Base-by-base conservation (phyloP, 2,888 invertebrate species). In the Tipula unca region DNA sequence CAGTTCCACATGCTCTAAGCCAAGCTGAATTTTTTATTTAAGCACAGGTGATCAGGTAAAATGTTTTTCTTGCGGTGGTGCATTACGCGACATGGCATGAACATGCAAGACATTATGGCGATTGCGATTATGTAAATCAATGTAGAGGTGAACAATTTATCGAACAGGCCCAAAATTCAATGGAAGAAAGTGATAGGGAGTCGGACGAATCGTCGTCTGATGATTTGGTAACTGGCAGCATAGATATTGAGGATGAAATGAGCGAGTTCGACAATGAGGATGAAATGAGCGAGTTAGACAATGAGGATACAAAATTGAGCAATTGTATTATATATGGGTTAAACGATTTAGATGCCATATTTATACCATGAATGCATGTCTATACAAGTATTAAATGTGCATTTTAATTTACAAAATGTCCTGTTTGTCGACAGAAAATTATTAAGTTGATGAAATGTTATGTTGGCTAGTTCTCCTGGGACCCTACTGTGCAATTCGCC, bases 71-170 rank as follows among this genome's bases (percentile, higher is more conserved):
- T 98, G 98, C 90, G 96, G 96, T 87, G 96, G 96, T 42, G 96
- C 97, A 0, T 91, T 98, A 3, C 94, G 96, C 88, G 96, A 96
- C 98, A 0, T 98, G 98, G 98, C 95, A 95, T 87, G 97, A 99
- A 90, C 98, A 99, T 91, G 98, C 98, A 0, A 93, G 95, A 39
- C 98, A 98, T 97, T 96, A 97, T 89, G 93, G 94, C 14, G 94
- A 95, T 86, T 99, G 99, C 89, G 94, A 94, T 17, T 98, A 94
- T 90, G 93, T 99, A 4, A 92, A 94, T 86, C 92, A 95, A 86
- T 94, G 95, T 87, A 97, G 97, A 89, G 97, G 97, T 6, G 93
- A 94, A 86, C 93, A 94, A 3, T 98, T 94, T 89, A 94, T 98
- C 48, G 94, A 94, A n/a, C n/a, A n/a, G 87, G 0, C 87, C n/a